Base-by-base conservation (phyloP, 2,113 vertebrate genomes). In the Castor canadensis region DNA sequence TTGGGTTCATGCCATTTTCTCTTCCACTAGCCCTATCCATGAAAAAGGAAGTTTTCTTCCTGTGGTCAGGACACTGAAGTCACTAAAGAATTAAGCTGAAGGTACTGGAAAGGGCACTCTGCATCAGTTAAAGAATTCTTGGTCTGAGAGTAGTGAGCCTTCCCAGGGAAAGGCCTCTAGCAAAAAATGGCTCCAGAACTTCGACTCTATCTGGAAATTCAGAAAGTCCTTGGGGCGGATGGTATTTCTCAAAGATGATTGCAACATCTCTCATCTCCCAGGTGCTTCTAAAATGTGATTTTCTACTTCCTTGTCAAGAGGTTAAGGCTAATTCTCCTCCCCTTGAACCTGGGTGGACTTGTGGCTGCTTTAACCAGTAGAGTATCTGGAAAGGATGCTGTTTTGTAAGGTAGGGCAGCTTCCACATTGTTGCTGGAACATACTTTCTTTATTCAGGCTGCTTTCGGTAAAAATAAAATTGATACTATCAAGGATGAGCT, bases 401-500 rank as follows among this genome's bases (percentile, higher is more conserved):
- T 56, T 24, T 91, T 77, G 56, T 43, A 66, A 35, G 5, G 3
- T 5, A 1, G 87, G 56, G 26, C 47, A 89, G 54, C 45, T 66
- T 66, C 54, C n/a, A 15, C n/a, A 49, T n/a, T 54, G 17, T 54
- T 93, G 24, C n/a, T 67, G 47, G 54, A 22, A 52, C 3, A 40
- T 2, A 43, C 45, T 60, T 40, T 32, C 19, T 69, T 81, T 71
- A 92, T 45, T 91, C 7, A 71, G 49, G 35, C 35, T 71, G 20
- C 60, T 90, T 84, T 80, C 45, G 79, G 28, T 66, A 52, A 94
- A 88, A 64, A 87, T 95, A 32, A 92, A 89, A 76, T 66, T 0
- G 62, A 17, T 40, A 75, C 3, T 35, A 17, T 60, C 66, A 66
- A 72, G 32, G 32, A 81, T 60, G 19, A 75, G 22, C 9, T 88